Evolutionary conservation across 2,797 vertebrate species (phyloP), one percentile per base, ranked within the genome.

Genomic region (Martes flavigula): DNA sequence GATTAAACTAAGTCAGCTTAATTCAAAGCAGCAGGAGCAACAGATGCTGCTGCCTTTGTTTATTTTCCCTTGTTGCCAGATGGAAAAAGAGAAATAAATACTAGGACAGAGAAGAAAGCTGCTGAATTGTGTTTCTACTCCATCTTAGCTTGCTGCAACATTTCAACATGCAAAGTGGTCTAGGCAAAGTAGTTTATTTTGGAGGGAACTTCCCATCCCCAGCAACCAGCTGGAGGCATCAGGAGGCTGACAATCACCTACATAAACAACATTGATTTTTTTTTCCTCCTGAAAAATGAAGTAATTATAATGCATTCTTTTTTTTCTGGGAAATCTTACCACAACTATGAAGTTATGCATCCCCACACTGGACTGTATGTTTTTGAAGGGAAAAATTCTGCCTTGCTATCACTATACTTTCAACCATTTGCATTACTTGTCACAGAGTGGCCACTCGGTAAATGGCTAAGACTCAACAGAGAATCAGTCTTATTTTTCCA

Each of bases 1-100:
- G 46, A 98, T 98, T 98, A 98, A 98, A 98, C 91, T 97, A 97
- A 98, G 91, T 98, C 98, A 98, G 75, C 87, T 98, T 98, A 98
- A 98, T 98, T 98, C 98, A 97, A 90, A 98, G 95, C 97, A 98
- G 98, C 94, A 97, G 97, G 97, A 97, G 86, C 87, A 98, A 98
- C 97, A 98, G 96, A 96, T 98, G 96, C 75, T 98, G 62, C 95
- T 98, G 93, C 58, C 97, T 97, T 92, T 97, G 92, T 96, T 98
- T 98, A 64, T 98, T 98, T 98, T 97, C 54, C 92, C 89, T 96
- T 96, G 75, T 98, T 98, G 97, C 90, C 98, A 98, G 84, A 96
- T 95, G 88, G 70, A 68, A 91, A 96, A 94, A 97, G 90, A 97
- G 89, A 98, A 98, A 98, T 97, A 98, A 98, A 98, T 96, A 96